Evolutionary conservation across 1,140 invertebrate species (phyloP).

Genomic region (Lasioglossum baleicum): DNA sequence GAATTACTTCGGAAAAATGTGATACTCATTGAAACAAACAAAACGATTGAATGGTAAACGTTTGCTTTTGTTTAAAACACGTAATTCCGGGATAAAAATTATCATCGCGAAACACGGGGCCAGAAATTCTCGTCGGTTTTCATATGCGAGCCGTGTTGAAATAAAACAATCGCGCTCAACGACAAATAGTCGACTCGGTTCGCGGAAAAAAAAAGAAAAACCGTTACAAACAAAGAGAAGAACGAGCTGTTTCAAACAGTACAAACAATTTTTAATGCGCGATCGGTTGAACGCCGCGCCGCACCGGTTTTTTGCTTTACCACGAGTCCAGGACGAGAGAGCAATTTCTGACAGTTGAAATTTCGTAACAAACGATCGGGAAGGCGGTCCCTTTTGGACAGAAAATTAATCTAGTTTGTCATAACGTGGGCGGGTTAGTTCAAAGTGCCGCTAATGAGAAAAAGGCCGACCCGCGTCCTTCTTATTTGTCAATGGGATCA

Average conservation of each 20-base stretch:
- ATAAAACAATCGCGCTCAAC: constrained; percentile 30
- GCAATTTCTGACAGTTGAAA: constrained; percentile 76
- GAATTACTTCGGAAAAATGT: background rate
- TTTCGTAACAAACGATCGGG: constrained; percentile 79
- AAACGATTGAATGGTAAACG: background rate
- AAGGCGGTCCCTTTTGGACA: constrained; percentile 70
- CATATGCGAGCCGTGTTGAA: background rate
- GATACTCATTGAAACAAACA: background rate
- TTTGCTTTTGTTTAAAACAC: background rate
- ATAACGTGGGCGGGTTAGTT: constrained; percentile 79
- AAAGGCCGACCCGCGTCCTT: constrained; percentile 74
- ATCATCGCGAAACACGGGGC: background rate
- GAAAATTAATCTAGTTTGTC: constrained; percentile 81
- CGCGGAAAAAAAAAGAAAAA: background rate
- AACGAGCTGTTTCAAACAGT: background rate
- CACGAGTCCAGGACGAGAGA: background rate
- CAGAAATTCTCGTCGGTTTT: constrained; percentile 10
- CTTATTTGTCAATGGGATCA: constrained; percentile 79
- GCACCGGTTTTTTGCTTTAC: constrained; percentile 36
- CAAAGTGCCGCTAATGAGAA: constrained; percentile 81
- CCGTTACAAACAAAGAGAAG: background rate
- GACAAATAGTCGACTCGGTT: background rate
- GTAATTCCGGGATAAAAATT: constrained; percentile 30
- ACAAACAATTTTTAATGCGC: constrained; percentile 26
- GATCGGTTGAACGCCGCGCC: constrained; percentile 43